These are phyloP conservation scores for Phasianus colchicus DNA, from an alignment of 2,113 vertebrate genomes.

Conservation along the genomic window DNA sequence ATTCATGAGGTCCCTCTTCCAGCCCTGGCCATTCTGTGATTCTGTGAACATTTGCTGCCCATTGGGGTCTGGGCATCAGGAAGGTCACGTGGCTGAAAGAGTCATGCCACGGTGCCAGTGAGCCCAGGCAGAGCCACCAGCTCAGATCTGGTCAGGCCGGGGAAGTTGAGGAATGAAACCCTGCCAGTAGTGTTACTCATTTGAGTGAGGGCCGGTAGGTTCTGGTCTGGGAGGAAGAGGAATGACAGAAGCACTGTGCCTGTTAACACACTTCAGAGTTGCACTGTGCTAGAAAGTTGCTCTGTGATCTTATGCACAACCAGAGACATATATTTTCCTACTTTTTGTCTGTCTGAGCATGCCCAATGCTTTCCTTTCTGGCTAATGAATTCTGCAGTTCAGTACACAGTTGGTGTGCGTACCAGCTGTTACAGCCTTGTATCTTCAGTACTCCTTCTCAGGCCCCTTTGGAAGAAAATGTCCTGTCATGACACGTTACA, in stretches of 20 bases:
- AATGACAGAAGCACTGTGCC: accelerated
- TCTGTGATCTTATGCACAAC: neutral
- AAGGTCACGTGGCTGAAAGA: neutral
- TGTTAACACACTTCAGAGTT: neutral
- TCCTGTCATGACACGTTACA: neutral
- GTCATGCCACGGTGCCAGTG: accelerated
- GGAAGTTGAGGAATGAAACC: neutral
- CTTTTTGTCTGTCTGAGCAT: neutral
- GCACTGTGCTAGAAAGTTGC: neutral
- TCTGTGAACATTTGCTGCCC: neutral
- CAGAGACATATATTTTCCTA: neutral
- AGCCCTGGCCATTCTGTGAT: too few species aligned
- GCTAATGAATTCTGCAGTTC: neutral
- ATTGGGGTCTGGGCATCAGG: neutral
- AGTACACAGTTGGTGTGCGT: neutral
- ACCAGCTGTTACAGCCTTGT: neutral
- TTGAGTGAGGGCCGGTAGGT: neutral
- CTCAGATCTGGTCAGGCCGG: neutral
- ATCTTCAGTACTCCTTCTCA: neutral
- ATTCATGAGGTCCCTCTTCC: too few species aligned
- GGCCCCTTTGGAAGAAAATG: neutral
- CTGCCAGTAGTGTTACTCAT: neutral
- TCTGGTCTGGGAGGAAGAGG: neutral
- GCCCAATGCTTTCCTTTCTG: neutral
- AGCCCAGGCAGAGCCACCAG: neutral